Conservation (phyloP, 2,113 vertebrate genomes). For the Myotis davidii region DNA sequence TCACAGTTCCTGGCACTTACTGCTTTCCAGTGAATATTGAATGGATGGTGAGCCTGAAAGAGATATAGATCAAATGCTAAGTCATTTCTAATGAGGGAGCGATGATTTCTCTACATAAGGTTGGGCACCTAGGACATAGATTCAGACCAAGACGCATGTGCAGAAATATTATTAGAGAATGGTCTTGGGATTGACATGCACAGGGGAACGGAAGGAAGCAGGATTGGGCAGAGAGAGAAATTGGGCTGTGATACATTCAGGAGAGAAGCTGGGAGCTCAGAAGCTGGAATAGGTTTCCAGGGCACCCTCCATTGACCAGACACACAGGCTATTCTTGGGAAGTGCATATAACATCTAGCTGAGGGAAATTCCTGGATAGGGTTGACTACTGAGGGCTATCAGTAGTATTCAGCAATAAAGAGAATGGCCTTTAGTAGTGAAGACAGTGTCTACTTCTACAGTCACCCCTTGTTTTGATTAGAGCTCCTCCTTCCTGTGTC, state of each 20-base stretch:
- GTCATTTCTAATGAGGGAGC: neutral
- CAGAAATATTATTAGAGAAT: neutral
- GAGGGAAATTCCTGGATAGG: neutral
- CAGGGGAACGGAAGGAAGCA: neutral
- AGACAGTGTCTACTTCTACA: neutral
- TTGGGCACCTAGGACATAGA: neutral
- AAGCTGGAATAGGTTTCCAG: neutral
- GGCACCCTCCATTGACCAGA: neutral
- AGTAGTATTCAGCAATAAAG: neutral
- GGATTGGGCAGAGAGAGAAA: neutral
- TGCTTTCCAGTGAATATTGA: neutral
- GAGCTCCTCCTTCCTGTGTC: neutral
- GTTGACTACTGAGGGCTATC: neutral
- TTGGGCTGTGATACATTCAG: neutral
- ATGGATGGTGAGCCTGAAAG: neutral
- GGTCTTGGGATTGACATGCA: neutral
- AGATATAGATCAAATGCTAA: neutral
- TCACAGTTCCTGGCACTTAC: neutral
- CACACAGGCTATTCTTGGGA: neutral
- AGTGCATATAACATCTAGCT: neutral
- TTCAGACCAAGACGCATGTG: neutral
- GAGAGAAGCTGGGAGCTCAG: neutral
- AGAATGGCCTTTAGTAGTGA: neutral
- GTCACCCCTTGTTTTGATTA: neutral
- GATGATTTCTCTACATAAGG: neutral